Evolutionary conservation across 2,797 vertebrate genomes (phyloP), one percentile per base, ranked within the genome.

Genomic region (Platalea minor): DNA sequence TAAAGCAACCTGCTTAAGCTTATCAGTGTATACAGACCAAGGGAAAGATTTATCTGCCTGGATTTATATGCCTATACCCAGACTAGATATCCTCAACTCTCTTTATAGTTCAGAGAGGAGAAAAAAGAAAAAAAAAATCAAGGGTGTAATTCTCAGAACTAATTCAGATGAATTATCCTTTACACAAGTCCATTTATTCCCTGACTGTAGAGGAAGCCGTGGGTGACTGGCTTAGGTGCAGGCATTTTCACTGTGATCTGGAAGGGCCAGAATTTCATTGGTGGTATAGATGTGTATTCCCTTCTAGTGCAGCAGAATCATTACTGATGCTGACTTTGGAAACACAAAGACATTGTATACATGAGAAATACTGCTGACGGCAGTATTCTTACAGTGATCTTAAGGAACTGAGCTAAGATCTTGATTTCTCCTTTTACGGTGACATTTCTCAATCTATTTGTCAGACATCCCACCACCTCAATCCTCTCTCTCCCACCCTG

Each of bases 401-500:
- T 70, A 78, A 7, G 31, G n/a, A 84, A 72, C 6, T 50, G 41
- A 92, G 63, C 7, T 81, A 65, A 95, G 70, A 53, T 41, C 20
- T 4, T 13, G 10, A 83, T 64, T 82, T 9, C 8, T 72, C 7
- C 8, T 57, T 61, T 54, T n/a, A 24, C 0, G 1, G 8, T 20
- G 60, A 50, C 13, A 13, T 83, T 79, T 89, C 43, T 73, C 19
- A 74, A 9, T 26, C 16, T 54, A n/a, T 7, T 83, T 16, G 10
- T n/a, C 25, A 76, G 39, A 43, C 10, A 41, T 48, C 8, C 6
- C 11, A 80, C 6, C 10, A 56, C 24, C n/a, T 72, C 14, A 72
- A 15, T 54, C 56, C 4, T 23, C 6, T 3, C 5, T 53, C 21
- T n/a, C 16, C 3, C 3, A 6, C 5, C 8, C 4, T 5, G 18